Evolutionary conservation across 1,140 invertebrate species (phyloP).

Genomic region (Scaptomyza montana): DNA sequence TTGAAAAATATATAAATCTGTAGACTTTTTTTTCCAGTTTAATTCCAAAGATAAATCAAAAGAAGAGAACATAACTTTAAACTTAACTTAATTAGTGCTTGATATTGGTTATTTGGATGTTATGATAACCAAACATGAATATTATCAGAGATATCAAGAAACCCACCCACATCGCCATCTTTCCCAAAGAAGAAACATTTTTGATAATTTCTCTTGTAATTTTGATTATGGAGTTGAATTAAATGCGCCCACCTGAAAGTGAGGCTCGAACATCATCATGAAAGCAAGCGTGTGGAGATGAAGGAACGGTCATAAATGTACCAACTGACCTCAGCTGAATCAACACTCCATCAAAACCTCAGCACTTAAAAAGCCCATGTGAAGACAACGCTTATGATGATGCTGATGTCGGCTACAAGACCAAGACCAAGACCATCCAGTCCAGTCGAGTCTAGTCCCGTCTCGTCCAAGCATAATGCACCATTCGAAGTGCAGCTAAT

Average conservation of each 20-base stretch:
- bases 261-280: slow-evolving; percentile 63
- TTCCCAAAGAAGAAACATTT: slow-evolving; percentile 7
- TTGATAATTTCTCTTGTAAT: slow-evolving; percentile 44
- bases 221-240: slow-evolving; percentile 61
- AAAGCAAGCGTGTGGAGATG: slow-evolving; percentile 17
- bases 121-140: slow-evolving; percentile 11
- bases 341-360: slow-evolving; percentile 75
- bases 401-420: slow-evolving; percentile 29
- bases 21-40: too few species aligned
- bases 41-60: too few species aligned
- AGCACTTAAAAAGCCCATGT: slow-evolving; percentile 76
- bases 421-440: slow-evolving; percentile 26
- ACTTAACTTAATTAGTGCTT: too few species aligned
- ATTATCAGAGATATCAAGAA: slow-evolving; percentile 10
- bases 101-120: background rate
- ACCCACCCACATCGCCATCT: background rate
- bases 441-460: background rate
- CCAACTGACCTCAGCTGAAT: slow-evolving; percentile 65
- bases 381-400: slow-evolving; percentile 31
- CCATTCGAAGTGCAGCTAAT: slow-evolving; percentile 78
- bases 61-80: too few species aligned
- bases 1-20: too few species aligned
- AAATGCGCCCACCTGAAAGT: slow-evolving; percentile 69
- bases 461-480: slow-evolving; percentile 46
- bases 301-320: slow-evolving; percentile 58